Evolutionary conservation across 2,797 vertebrate species (phyloP), one percentile per base, ranked within the genome.

Genomic region (Molossus molossus): DNA sequence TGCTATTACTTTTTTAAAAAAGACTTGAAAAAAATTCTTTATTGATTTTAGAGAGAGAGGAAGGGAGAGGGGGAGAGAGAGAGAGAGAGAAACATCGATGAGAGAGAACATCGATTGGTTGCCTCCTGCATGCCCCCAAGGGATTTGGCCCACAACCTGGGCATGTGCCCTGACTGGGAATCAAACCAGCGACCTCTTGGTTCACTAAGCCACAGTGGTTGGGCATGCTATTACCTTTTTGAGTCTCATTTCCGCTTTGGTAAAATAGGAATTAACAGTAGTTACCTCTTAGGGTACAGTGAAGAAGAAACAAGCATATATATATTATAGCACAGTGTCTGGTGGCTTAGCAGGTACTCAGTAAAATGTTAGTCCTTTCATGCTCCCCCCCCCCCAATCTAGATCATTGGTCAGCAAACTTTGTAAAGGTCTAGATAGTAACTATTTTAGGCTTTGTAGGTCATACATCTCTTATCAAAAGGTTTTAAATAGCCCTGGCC

Each of bases 211-310:
- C 40, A 45, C 40, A 45, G 5, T 45, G 40, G 40, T 6, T 45
- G 40, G 40, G 40, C 40, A 45, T 58, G 37, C 45, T 64, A 90
- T n/a, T 27, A 62, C 21, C 55, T 88, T 88, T 45, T 55, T 17
- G n/a, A 92, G 65, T 85, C 33, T 95, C 27, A 21, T 80, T 93
- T 83, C 77, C 76, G 40, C 73, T 85, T 79, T 77, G 17, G 67
- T 60, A 89, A 92, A 94, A 73, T 65, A 27, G n/a, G 57, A 82
- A 33, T 45, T 45, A 86, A 85, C 27, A 93, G 3, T 70, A 70
- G 53, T 81, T 87, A 57, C 21, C 48, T 64, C 73, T 87, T 25
- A 67, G 53, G 53, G 33, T 45, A 69, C 7, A 91, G 13, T 40
- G 58, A 90, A 62, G 48, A 55, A 89, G 53, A 90, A 84, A 73